Percentiles rank a stretch among this genome's conserved stretches.
Evolutionary conservation across 2,113 vertebrate species (phyloP).

Genomic region (Bufo bufo): DNA sequence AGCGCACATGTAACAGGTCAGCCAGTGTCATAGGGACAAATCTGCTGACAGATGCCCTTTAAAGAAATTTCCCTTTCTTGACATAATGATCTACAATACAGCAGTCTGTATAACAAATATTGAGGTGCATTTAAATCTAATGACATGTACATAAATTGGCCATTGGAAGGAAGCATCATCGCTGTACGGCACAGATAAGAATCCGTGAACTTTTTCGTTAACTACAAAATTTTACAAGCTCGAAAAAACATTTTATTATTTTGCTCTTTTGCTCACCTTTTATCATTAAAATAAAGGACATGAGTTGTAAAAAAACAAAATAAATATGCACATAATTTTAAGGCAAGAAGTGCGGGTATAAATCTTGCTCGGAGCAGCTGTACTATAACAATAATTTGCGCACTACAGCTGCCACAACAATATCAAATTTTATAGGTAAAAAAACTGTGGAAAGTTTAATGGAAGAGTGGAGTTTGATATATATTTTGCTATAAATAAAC

Average conservation of each 20-base stretch:
- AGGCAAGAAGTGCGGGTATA: slow-evolving; percentile 70
- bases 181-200: slow-evolving; percentile 55
- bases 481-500: slow-evolving; percentile 78
- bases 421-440: slow-evolving; percentile 82
- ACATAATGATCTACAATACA: neutral
- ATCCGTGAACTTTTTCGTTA: slow-evolving; percentile 53
- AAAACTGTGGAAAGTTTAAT: slow-evolving; percentile 79
- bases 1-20: too few species aligned
- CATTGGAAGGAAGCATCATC: slow-evolving; percentile 59
- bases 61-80: neutral
- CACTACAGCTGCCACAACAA: slow-evolving; percentile 78
- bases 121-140: neutral
- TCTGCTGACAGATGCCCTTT: too few species aligned
- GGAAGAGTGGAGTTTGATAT: slow-evolving; percentile 75
- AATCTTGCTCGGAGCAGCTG: slow-evolving; percentile 78
- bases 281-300: slow-evolving; percentile 76
- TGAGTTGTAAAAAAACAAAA: slow-evolving; percentile 75
- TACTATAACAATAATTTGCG: slow-evolving; percentile 74
- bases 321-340: slow-evolving; percentile 79
- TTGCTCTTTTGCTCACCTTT: slow-evolving; percentile 74
- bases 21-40: too few species aligned
- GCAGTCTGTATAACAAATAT: neutral
- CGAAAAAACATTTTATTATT: slow-evolving; percentile 66
- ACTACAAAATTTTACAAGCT: slow-evolving; percentile 59
- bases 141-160: neutral